Evolutionary conservation across 2,113 vertebrate genomes (phyloP), one percentile per base, ranked within the genome.

Genomic region (Plectropomus leopardus): DNA sequence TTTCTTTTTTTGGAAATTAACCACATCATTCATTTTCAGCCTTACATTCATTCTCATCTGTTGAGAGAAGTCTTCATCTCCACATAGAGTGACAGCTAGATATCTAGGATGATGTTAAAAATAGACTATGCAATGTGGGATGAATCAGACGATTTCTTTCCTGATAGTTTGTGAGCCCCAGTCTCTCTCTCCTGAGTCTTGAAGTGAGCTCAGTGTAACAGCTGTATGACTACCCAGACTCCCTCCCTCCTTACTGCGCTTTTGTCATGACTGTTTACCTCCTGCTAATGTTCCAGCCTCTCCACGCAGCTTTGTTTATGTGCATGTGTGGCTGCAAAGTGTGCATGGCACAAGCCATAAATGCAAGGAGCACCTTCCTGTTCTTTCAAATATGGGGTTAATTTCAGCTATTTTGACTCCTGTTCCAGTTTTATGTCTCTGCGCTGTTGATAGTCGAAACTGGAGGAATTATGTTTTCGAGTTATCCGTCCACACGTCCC

Each of bases 201-300:
- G 30, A 79, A 57, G 82, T 80, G 80, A 87, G 47, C 70, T 78
- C 54, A 70, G 84, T 34, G 45, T 79, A 81, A 63, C 67, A 58
- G 76, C 76, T 82, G 88, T 90, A 54, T 92, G 92, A 93, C 65
- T 93, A 93, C 93, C 93, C 92, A 93, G 92, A 94, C 86, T 93
- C 91, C 92, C 93, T 83, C 72, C 84, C 78, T 87, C 44, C 68
- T 80, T 24, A 34, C 59, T 78, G 50, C 60, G 85, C 82, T 72
- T 73, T 55, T 66, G 21, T 65, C 78, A 36, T 83, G 71, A 72
- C 42, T 45, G 48, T 58, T 34, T 72, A 45, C 34, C 30, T 69
- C 44, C 48, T 68, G 64, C 69, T 44, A 78, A 72, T 70, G 70
- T 68, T 24, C 11, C 7, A 2, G 28, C 67, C 45, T 65, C 57